Conservation (phyloP, 2,888 invertebrate genomes). For the Augochlorella aurata region DNA sequence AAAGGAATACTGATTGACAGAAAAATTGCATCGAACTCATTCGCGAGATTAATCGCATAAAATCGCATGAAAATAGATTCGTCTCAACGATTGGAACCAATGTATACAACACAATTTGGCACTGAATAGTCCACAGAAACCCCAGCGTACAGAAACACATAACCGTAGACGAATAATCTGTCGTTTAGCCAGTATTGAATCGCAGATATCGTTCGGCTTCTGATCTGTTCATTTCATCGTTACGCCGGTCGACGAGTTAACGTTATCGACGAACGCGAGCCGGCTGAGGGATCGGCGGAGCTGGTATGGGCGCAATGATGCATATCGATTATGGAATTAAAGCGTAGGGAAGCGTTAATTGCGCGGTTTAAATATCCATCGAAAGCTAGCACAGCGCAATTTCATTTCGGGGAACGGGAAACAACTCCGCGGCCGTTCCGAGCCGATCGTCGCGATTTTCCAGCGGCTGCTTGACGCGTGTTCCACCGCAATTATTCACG, state of each 20-base stretch:
- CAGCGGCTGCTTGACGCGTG: constrained; percentile 7
- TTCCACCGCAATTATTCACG: constrained; percentile 9
- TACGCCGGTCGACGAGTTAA: background rate
- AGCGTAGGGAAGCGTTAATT: constrained; percentile 8
- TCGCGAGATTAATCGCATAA: too few species aligned
- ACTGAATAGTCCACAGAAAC: too few species aligned
- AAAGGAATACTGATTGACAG: too few species aligned
- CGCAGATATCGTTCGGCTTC: too few species aligned
- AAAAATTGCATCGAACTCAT: too few species aligned
- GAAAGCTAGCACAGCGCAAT: background rate
- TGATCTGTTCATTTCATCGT: too few species aligned
- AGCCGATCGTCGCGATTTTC: constrained; percentile 11
- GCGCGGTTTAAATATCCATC: background rate
- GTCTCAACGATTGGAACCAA: too few species aligned
- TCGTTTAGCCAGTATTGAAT: too few species aligned
- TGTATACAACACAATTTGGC: too few species aligned
- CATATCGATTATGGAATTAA: constrained; percentile 7
- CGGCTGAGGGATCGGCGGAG: background rate
- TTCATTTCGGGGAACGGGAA: background rate
- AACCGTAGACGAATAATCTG: too few species aligned
- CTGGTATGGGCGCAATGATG: background rate
- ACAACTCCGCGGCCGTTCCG: background rate
- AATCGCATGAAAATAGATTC: too few species aligned
- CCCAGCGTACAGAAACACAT: too few species aligned
- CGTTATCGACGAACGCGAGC: background rate